Evolutionary conservation across 2,113 vertebrate species (phyloP), one percentile per base, ranked within the genome.

Genomic region (Strix uralensis): DNA sequence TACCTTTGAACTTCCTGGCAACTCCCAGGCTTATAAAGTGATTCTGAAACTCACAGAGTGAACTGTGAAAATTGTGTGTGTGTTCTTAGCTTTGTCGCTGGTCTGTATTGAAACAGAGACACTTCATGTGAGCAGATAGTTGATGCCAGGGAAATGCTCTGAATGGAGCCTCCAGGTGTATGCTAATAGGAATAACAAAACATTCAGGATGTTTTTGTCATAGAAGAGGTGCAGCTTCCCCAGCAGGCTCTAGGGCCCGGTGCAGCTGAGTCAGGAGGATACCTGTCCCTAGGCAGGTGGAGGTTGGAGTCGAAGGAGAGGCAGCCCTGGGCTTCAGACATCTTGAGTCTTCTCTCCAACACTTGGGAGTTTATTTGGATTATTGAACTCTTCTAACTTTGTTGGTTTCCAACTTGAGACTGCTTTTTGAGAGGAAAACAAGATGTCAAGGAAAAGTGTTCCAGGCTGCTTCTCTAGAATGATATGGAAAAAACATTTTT

Each of bases 1-100:
- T 77, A 97, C 92, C 95, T 97, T 97, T 97, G 96, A 94, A 88
- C 95, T 95, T 94, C 89, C 92, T 95, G 96, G 78, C 70, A 94
- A 63, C 89, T 80, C 93, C 89, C 95, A 87, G n/a, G 52, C 52
- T 54, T 16, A 27, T 81, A 81, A 95, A 85, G 13, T 17, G 54
- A 52, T 65, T 79, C 51, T 9, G n/a, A 63, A 87, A 23, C 46
- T 67, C 13, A 4, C 13, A 27, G 42, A 36, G 70, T 18, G 42
- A 61, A 21, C 58, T 1, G 5, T 62, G 75, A 47, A 38, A 27
- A 46, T 2, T 2, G 7, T 4, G 18, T 10, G 34, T 40, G 11
- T 5, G 5, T 9, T 63, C 30, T 59, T 21, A 29, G 44, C 51
- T 77, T 34, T 15, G 47, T 58, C 16, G 0, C 54, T 25, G 52